Evolutionary conservation across 2,797 vertebrate species (phyloP), one percentile per base, ranked within the genome.

Genomic region (Amblyraja radiata): DNA sequence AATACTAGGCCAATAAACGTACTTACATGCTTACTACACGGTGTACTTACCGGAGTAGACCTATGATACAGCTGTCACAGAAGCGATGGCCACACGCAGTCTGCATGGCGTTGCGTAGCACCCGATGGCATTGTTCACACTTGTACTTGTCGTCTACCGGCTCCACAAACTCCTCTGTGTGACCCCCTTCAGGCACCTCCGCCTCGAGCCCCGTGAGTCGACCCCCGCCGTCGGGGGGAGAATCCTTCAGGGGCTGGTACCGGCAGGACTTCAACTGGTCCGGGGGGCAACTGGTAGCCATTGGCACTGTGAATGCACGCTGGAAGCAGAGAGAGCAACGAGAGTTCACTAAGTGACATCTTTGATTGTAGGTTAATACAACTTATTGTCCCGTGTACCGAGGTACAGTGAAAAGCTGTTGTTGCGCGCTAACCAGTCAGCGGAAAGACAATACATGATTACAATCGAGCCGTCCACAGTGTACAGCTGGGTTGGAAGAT

Each of bases 81-180:
- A 93, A 93, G 0, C 93, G 93, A 39, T 93, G 93, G 28, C 93
- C 93, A 0, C 93, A 93, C 58, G 1, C 93, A 0, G 93, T 90
- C 61, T 93, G 93, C 80, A 14, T 79, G 58, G 93, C 77, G 10
- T 90, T 46, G 4, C 68, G 14, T n/a, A 93, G 80, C 32, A 84
- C 77, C n/a, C 46, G 8, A 0, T 14, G n/a, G n/a, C 93, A 93
- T 14, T n/a, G 58, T 81, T 93, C 93, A 1, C 93, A 93, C 58
- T 39, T 63, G 65, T 93, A 93, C 81, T 93, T 93, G 46, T 36
- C 80, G 11, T 91, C 93, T 1, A 84, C 77, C 0, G 14, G 80
- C 28, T 36, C 14, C 2, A 93, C 81, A 86, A 93, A 93, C 54
- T 93, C 77, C 10, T 86, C 77, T 0, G n/a, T 7, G 58, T 93